phyloP scores from a whole-genome alignment of 2,888 invertebrate genomes.

The Orchesellides sinensis region DNA sequence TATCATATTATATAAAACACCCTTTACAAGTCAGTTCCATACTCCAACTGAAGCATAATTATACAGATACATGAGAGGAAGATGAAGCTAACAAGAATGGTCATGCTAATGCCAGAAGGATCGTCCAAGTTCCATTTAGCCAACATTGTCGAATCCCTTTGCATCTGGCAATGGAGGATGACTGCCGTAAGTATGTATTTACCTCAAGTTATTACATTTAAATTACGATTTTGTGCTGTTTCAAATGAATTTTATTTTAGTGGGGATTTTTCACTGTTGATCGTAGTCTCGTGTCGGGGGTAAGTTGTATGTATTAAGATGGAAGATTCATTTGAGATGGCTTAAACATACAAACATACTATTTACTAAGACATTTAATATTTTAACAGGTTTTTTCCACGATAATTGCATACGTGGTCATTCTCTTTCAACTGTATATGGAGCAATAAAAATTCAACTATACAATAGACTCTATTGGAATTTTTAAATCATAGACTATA shows the following conservation, averaged over 20 bases:
- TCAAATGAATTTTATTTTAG: neutral
- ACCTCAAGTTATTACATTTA: neutral
- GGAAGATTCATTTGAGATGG: no score
- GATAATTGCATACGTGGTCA: constrained; percentile 66
- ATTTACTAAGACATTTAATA: neutral
- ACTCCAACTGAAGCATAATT: constrained; percentile 5
- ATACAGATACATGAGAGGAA: constrained; percentile 64
- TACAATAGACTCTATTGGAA: neutral
- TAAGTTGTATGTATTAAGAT: neutral
- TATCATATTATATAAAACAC: no score
- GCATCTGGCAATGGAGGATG: constrained; percentile 67
- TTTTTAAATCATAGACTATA: no score
- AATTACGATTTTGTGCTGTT: no score
- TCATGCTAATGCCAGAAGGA: constrained; percentile 53
- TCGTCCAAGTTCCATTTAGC: constrained; percentile 61
- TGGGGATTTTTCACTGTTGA: constrained; percentile 68
- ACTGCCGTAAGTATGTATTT: constrained; percentile 44
- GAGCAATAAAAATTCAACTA: constrained; percentile 32
- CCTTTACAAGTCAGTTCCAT: no score
- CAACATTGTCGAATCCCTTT: constrained; percentile 63
- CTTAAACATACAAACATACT: no score
- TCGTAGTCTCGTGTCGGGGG: constrained; percentile 60
- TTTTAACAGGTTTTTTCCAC: constrained; percentile 61
- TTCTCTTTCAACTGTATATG: constrained; percentile 67
- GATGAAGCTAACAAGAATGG: constrained; percentile 61